Evolutionary conservation across 2,888 invertebrate genomes (phyloP).

Genomic region (Athrips mouffetella): DNA sequence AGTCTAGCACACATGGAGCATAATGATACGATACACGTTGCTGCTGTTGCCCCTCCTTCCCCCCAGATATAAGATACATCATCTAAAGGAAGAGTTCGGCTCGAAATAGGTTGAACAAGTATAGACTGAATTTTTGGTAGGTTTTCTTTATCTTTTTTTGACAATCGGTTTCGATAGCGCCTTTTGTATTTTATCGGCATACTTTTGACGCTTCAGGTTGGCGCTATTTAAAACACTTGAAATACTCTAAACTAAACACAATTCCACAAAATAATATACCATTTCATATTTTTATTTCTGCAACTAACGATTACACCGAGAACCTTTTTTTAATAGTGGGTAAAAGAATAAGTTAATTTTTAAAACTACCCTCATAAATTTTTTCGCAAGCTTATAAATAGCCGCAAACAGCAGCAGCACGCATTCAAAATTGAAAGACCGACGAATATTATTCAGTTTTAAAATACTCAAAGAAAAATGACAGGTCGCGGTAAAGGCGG

Average conservation of each 20-base stretch:
- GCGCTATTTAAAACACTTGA: not conserved
- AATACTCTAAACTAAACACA: not conserved
- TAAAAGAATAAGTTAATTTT: not conserved
- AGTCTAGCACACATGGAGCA: too few relatives aligned
- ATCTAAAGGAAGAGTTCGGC: too few relatives aligned
- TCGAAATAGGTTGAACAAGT: too few relatives aligned
- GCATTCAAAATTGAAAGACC: not conserved
- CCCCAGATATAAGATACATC: too few relatives aligned
- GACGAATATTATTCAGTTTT: not conserved
- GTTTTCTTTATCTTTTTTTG: slow-evolving; percentile 72
- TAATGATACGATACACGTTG: too few relatives aligned
- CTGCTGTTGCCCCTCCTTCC: too few relatives aligned
- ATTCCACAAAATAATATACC: too few relatives aligned
- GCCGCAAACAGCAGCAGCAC: not conserved
- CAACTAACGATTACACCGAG: not conserved
- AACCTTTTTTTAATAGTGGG: not conserved
- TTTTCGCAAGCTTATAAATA: not conserved
- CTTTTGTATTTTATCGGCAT: slow-evolving; percentile 46
- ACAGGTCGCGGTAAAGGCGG: slow-evolving; percentile 89
- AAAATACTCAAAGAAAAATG: slow-evolving; percentile 62
- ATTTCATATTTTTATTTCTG: not conserved
- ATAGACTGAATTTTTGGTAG: too few relatives aligned
- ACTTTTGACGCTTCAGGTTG: slow-evolving; percentile 29
- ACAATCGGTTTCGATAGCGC: slow-evolving; percentile 52
- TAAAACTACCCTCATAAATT: not conserved